Conservation (phyloP, 2,113 vertebrate species). For the Corynorhinus townsendii region DNA sequence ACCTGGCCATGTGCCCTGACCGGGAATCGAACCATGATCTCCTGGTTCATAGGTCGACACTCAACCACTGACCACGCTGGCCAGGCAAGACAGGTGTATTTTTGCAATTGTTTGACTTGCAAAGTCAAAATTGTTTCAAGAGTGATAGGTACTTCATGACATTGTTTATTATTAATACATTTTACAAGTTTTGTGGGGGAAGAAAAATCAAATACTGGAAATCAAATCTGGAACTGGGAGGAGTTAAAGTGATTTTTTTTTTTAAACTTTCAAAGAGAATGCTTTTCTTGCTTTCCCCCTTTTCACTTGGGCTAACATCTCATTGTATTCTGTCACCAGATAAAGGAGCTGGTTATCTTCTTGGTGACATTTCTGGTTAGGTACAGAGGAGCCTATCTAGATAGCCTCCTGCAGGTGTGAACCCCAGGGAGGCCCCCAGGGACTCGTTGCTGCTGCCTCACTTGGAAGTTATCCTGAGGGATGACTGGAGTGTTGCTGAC, state of each 20-base stretch:
- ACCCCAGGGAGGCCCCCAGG: no score
- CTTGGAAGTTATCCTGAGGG: neutral
- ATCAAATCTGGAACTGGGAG: neutral
- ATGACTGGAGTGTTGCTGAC: neutral
- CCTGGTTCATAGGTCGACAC: no score
- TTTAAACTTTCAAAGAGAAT: neutral
- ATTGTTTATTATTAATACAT: constrained; percentile 3
- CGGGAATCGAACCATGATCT: no score
- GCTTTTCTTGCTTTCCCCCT: neutral
- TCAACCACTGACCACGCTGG: no score
- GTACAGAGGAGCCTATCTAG: neutral
- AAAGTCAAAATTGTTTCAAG: neutral
- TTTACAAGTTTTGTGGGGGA: neutral
- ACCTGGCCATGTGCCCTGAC: no score
- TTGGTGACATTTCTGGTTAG: neutral
- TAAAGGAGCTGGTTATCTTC: neutral
- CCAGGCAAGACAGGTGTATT: neutral
- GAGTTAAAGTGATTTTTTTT: neutral
- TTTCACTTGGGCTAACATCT: neutral
- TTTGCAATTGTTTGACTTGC: neutral
- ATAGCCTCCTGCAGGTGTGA: neutral
- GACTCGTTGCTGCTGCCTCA: neutral
- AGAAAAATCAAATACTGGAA: neutral
- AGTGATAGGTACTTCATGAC: neutral
- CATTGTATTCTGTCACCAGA: neutral